phyloP scores from a whole-genome alignment of 2,797 vertebrate species.

The Sebastiscus albofasciatus region DNA sequence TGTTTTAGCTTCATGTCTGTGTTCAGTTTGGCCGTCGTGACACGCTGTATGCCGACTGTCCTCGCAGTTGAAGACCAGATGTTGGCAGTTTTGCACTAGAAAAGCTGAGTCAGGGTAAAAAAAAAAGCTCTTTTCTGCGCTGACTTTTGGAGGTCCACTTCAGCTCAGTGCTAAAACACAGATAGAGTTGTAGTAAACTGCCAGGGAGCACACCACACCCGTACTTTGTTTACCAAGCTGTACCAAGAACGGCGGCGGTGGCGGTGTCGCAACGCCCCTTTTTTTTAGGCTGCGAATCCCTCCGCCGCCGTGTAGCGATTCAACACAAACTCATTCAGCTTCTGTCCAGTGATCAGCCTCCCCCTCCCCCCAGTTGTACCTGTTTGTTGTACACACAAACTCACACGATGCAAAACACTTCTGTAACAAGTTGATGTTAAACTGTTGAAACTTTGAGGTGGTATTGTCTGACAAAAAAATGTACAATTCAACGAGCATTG shows the following conservation, averaged over 20 bases:
- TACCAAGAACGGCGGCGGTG: conserved; percentile 12
- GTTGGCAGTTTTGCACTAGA: conserved; percentile 66
- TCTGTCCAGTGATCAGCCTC: conserved; percentile 39
- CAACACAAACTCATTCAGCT: conserved; percentile 18
- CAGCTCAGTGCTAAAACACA: conserved; percentile 30
- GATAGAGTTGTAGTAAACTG: conserved; percentile 31
- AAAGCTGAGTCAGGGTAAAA: conserved; percentile 42
- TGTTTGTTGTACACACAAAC: conserved; percentile 44
- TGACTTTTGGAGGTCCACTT: conserved; percentile 32
- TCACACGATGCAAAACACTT: conserved; percentile 51
- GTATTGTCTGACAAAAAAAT: conserved; percentile 54
- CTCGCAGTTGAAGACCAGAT: conserved; percentile 42
- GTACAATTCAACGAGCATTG: conserved; percentile 43
- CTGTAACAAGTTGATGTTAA: conserved; percentile 36
- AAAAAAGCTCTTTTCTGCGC: conserved; percentile 18
- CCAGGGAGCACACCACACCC: conserved; percentile 54
- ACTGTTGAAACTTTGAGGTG: conserved; percentile 40
- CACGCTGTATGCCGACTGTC: conserved; percentile 21
- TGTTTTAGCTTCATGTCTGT: conserved; percentile 36
- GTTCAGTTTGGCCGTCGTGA: conserved; percentile 38
- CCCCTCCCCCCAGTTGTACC: neutral
- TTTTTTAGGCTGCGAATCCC: conserved; percentile 26
- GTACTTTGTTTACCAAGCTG: conserved; percentile 57
- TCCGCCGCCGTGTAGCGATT: neutral
- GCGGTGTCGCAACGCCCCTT: conserved; percentile 22